Evolutionary conservation across 2,113 vertebrate genomes (phyloP), one percentile per base, ranked within the genome.

Genomic region (Semnornis frantzii): DNA sequence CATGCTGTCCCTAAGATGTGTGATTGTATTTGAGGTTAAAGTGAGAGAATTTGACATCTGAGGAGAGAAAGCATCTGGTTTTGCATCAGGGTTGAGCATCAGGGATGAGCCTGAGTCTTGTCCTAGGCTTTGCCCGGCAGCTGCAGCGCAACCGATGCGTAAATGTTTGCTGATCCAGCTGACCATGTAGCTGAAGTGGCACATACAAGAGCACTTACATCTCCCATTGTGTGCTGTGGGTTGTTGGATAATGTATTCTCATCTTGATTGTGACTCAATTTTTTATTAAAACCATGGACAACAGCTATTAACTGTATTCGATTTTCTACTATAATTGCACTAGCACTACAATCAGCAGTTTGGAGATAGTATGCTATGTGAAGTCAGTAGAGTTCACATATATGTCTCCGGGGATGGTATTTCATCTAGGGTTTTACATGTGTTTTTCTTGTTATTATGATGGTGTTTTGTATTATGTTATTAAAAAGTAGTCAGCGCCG

Each of bases 401-500:
- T 72, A 66, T 63, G 65, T 34, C 82, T 90, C 18, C 27, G 31
- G 54, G 91, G 65, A 72, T 87, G 66, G 78, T 65, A 90, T 31
- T 88, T 81, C 28, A 63, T 89, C 54, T 54, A 31, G 6, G 19
- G 18, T 65, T 92, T 94, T 77, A 50, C 79, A 58, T 42, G 65
- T 87, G 68, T 72, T 96, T 90, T 89, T 64, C 62, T 92, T 90
- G n/a, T 92, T 93, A 62, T 93, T 86, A 34, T 24, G 33, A 24
- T 86, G 69, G 44, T 86, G 25, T 70, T 54, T 92, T 82, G 16
- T 70, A 31, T 89, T 92, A 79, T 30, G 44, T 10, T 39, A 30
- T 55, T 55, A 62, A 62, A 24, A n/a, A 62, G 59, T 62, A 62
- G 33, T 34, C 59, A 62, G 59, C 21, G 23, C 21, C 59, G 69